Evolutionary conservation across 1,140 invertebrate species (phyloP).

Genomic region (Linepithema humile): DNA sequence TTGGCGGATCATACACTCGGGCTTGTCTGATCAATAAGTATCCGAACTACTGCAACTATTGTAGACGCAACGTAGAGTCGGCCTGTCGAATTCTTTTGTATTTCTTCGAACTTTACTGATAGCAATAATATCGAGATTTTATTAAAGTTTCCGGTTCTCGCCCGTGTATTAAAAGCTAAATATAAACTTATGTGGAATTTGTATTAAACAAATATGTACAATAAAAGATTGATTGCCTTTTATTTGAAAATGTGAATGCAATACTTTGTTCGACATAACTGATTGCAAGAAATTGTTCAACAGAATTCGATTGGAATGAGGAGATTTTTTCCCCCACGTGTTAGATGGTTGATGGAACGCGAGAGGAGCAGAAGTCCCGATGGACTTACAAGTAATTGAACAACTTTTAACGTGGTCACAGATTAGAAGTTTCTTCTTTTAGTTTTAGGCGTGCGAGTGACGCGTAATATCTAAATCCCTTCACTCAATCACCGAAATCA

Average conservation of each 20-base stretch:
- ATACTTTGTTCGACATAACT: background rate
- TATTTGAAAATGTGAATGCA: too few relatives aligned
- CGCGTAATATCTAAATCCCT: constrained; percentile 73
- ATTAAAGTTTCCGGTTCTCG: background rate
- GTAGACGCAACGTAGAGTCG: background rate
- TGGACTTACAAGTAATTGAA: constrained; percentile 54
- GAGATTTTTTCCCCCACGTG: background rate
- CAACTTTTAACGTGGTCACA: constrained; percentile 55
- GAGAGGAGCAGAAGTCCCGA: constrained; percentile 39
- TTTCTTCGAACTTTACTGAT: background rate
- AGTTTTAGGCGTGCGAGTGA: constrained; percentile 54
- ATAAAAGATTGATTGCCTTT: too few relatives aligned
- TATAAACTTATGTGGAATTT: too few relatives aligned
- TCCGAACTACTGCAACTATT: constrained; percentile 52
- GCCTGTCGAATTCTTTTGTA: background rate
- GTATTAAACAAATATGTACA: too few relatives aligned
- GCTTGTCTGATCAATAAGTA: constrained; percentile 64
- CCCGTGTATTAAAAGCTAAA: too few relatives aligned
- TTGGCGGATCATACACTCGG: constrained; percentile 76
- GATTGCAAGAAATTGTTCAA: background rate
- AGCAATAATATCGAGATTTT: background rate
- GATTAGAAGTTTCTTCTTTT: constrained; percentile 47
- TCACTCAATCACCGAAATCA: constrained; percentile 62
- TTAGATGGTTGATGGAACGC: constrained; percentile 1
- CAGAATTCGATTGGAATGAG: background rate